Evolutionary conservation across 2,113 vertebrate genomes (phyloP).

Genomic region (Barbus barbus): DNA sequence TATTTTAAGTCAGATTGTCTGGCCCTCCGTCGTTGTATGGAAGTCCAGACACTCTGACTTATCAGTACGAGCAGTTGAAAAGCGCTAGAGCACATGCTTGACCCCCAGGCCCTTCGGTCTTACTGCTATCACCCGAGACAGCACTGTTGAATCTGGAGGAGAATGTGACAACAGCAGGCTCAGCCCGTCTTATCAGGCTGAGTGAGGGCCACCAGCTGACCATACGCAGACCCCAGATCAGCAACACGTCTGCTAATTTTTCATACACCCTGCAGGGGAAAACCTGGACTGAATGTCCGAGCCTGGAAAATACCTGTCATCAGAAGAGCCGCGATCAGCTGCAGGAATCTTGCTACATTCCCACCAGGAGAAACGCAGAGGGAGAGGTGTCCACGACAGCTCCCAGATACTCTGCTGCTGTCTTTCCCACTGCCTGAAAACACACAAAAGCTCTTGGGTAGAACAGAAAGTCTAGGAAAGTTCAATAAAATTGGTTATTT

Average conservation of each 20-base stretch:
- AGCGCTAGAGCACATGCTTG: slow-evolving; percentile 63
- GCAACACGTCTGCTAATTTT: slow-evolving; percentile 71
- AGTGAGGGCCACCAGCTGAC: slow-evolving; percentile 61
- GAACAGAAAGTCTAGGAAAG: no score
- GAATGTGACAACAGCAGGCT: slow-evolving; percentile 75
- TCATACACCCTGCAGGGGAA: slow-evolving; percentile 68
- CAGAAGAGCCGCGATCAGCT: slow-evolving; percentile 63
- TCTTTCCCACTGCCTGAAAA: not conserved
- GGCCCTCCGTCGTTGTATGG: not conserved
- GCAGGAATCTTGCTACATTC: slow-evolving; percentile 70
- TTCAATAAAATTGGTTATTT: not conserved
- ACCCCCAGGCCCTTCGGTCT: slow-evolving; percentile 56
- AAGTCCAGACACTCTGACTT: slow-evolving; percentile 1
- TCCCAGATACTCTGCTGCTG: slow-evolving; percentile 36
- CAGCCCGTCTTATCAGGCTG: slow-evolving; percentile 70
- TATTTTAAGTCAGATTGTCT: not conserved
- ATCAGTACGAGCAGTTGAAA: slow-evolving; percentile 51
- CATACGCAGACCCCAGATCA: slow-evolving; percentile 65
- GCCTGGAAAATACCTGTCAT: slow-evolving; percentile 83
- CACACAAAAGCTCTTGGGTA: not conserved
- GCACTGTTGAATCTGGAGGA: slow-evolving; percentile 70
- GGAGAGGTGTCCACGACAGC: slow-evolving; percentile 49
- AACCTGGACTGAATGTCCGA: slow-evolving; percentile 17
- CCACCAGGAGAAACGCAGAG: slow-evolving; percentile 27
- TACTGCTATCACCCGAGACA: slow-evolving; percentile 65